These are phyloP conservation scores for Apotomis capreana DNA, from an alignment of 2,888 invertebrate species.

Conservation along the genomic window DNA sequence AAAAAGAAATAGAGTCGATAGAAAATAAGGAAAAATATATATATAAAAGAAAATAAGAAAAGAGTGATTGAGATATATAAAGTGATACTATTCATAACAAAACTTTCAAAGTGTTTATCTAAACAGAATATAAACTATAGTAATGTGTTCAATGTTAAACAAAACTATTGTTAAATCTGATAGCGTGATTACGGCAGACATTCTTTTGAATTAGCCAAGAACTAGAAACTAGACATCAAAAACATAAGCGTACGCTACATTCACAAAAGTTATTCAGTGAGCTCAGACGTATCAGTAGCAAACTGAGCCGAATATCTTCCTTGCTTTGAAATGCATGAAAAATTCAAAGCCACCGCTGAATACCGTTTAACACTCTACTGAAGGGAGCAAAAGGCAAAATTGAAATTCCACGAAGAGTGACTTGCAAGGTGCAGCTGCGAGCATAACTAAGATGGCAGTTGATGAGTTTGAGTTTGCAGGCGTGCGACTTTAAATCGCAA, in stretches of 20 bases:
- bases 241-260: not conserved
- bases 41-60: too few relatives aligned
- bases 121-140: too few relatives aligned
- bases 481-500: conserved; percentile 33
- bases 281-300: conserved; percentile 5
- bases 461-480: conserved; percentile 34
- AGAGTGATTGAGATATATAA: too few relatives aligned
- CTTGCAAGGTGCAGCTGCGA: conserved; percentile 46
- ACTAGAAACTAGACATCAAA: not conserved
- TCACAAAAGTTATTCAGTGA: conserved; percentile 4
- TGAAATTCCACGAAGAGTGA: conserved; percentile 42
- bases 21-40: too few relatives aligned
- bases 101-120: too few relatives aligned
- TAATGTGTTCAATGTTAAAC: too few relatives aligned
- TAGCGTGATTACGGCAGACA: not conserved
- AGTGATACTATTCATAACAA: too few relatives aligned
- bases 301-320: conserved; percentile 19
- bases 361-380: conserved; percentile 32
- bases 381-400: conserved; percentile 42
- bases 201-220: not conserved
- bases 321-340: conserved; percentile 40
- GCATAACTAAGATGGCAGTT: conserved; percentile 43
- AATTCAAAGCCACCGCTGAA: conserved; percentile 36
- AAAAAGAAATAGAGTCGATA: too few relatives aligned
- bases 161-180: too few relatives aligned